phyloP scores from a whole-genome alignment of 2,888 invertebrate genomes.

The Lasioglossum villosulum region DNA sequence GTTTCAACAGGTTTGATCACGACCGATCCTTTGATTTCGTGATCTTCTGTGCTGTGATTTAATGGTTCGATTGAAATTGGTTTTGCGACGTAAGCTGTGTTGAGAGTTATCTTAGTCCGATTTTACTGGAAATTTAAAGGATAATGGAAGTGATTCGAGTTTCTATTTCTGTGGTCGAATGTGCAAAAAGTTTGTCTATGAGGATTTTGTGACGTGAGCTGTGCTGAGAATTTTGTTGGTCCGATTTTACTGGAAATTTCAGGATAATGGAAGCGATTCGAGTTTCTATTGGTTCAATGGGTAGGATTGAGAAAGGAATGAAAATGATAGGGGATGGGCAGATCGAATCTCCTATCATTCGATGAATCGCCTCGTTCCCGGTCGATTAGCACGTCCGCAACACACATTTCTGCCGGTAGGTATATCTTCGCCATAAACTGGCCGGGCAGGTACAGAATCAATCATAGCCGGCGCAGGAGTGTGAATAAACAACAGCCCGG shows the following conservation, averaged over 20 bases:
- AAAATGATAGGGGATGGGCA: neutral
- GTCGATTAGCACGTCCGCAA: neutral
- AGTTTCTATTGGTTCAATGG: too few species aligned
- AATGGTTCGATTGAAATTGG: too few species aligned
- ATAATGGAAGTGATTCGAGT: too few species aligned
- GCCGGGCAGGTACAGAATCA: slow-evolving; percentile 1
- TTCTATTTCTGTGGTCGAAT: neutral
- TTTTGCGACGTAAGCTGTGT: too few species aligned
- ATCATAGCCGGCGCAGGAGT: slow-evolving; percentile 18
- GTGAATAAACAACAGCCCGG: slow-evolving; percentile 30
- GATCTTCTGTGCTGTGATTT: neutral
- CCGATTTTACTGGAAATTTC: too few species aligned
- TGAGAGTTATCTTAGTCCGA: too few species aligned
- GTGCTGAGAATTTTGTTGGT: too few species aligned
- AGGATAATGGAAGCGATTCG: too few species aligned
- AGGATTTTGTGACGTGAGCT: too few species aligned
- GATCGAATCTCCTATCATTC: neutral
- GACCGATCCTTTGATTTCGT: neutral
- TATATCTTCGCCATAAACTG: neutral
- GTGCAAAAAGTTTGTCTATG: too few species aligned
- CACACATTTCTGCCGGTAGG: neutral
- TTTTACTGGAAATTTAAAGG: too few species aligned
- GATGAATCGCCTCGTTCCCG: neutral
- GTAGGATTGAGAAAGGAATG: neutral
- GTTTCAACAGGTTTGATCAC: neutral